A percentile compares a stretch with the other conserved stretches of the same genome.
Evolutionary conservation across 2,888 invertebrate species (phyloP).

Genomic region (Heteropelma amictum): DNA sequence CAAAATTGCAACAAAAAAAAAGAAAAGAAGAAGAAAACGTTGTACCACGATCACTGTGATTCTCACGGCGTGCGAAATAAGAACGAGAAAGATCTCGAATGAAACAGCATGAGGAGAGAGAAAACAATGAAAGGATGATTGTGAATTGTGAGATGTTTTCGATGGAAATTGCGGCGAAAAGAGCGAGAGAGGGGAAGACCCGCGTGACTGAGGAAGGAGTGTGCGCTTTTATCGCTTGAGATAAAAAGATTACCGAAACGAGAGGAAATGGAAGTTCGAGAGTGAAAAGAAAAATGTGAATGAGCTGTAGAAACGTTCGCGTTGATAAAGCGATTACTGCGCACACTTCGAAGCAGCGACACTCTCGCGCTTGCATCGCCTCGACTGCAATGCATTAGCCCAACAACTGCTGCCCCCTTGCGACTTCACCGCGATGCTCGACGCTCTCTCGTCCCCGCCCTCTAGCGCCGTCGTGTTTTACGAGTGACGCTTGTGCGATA

Average conservation of each 20-base stretch:
- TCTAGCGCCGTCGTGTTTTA: background rate
- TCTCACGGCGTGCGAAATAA: constrained; percentile 26
- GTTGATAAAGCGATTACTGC: constrained; percentile 31
- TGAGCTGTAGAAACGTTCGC: background rate
- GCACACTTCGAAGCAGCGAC: constrained; percentile 22
- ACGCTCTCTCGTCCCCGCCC: background rate
- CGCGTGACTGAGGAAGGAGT: background rate
- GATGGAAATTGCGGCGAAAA: background rate
- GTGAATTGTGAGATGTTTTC: constrained; percentile 5
- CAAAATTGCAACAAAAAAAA: constrained; percentile 11
- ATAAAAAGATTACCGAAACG: background rate
- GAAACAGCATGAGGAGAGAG: background rate
- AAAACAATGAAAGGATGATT: constrained; percentile 10
- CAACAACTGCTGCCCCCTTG: constrained; percentile 38
- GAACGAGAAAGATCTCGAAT: constrained; percentile 19
- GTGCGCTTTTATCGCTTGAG: background rate
- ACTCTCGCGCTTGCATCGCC: constrained; percentile 49
- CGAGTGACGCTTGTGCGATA: background rate
- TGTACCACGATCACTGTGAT: constrained; percentile 20
- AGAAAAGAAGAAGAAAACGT: background rate
- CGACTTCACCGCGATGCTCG: background rate
- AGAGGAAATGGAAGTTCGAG: background rate
- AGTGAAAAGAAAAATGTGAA: background rate
- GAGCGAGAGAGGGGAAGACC: background rate
- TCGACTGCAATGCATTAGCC: constrained; percentile 29